Percentiles rank a stretch among this genome's conserved stretches.
Evolutionary conservation across 2,797 vertebrate species (phyloP).

Genomic region (Acanthurus leucopareius): DNA sequence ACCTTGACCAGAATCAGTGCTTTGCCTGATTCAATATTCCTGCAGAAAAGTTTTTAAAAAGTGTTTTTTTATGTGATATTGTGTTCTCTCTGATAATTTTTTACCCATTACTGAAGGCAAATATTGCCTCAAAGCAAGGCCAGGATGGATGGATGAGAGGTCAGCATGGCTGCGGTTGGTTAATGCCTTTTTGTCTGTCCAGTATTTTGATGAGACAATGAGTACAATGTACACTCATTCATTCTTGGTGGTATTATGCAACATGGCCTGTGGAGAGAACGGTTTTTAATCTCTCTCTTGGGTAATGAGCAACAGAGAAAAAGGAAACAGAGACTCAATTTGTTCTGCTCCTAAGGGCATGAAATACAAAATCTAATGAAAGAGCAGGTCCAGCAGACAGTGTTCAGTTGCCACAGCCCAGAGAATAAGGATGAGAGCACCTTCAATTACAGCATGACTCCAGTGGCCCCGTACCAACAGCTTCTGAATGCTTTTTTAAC

Average conservation of each 20-base stretch:
- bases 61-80: not conserved
- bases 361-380: conserved; percentile 82
- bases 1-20: conserved; percentile 18
- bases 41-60: conserved; percentile 10
- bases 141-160: conserved; percentile 9
- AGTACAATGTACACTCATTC: conserved; percentile 45
- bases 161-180: conserved; percentile 19
- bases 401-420: conserved; percentile 50
- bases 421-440: conserved; percentile 59
- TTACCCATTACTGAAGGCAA: conserved; percentile 7
- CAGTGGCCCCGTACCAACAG: conserved; percentile 28
- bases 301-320: conserved; percentile 74
- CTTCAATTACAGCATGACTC: conserved; percentile 69
- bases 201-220: conserved; percentile 56
- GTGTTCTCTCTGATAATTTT: not conserved
- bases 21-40: conserved; percentile 14
- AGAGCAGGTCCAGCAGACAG: conserved; percentile 67
- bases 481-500: conserved; percentile 56
- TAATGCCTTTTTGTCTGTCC: conserved; percentile 46
- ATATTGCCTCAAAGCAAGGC: not conserved
- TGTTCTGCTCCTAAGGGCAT: conserved; percentile 77
- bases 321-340: conserved; percentile 80
- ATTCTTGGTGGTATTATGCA: conserved; percentile 63
- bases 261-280: conserved; percentile 57
- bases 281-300: conserved; percentile 72